Evolutionary conservation across 2,113 vertebrate species (phyloP).

Genomic region (Aix galericulata): DNA sequence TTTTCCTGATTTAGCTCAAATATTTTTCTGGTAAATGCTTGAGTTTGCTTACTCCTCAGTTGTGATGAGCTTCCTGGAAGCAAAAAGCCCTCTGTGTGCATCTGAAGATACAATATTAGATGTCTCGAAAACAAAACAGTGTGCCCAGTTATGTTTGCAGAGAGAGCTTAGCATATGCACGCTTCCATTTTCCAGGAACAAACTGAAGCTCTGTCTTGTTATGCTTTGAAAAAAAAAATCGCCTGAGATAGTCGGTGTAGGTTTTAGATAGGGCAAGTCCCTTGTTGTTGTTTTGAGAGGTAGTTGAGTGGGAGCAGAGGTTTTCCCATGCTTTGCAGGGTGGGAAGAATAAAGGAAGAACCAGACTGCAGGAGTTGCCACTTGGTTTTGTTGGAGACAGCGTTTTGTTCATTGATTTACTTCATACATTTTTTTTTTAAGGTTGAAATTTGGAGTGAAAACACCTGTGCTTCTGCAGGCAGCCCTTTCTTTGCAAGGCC

Average conservation of each 20-base stretch:
- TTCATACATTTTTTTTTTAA: not conserved
- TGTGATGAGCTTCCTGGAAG: not conserved
- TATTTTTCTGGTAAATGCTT: not conserved
- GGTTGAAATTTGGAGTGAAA: not conserved
- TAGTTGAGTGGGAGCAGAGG: not conserved
- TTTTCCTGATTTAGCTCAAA: not conserved
- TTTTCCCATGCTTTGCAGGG: not conserved
- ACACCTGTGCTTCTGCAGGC: not conserved
- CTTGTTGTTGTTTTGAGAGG: not conserved
- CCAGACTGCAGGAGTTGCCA: not conserved
- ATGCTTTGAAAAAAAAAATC: not conserved
- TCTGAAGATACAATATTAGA: not conserved
- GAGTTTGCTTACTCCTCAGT: not conserved
- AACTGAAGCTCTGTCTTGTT: not conserved
- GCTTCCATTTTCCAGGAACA: not conserved
- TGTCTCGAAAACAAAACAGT: not conserved
- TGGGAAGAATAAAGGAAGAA: not conserved
- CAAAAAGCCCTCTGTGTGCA: not conserved
- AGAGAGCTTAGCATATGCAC: not conserved
- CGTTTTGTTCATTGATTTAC: not conserved
- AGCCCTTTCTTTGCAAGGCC: not conserved
- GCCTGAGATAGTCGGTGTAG: fast-evolving
- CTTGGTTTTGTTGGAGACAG: not conserved
- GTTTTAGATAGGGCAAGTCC: not conserved
- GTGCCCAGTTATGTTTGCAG: fast-evolving